Percentiles rank a stretch among this genome's conserved stretches.
phyloP scores from a whole-genome alignment of 2,797 vertebrate genomes.

The Syngnathus acus region DNA sequence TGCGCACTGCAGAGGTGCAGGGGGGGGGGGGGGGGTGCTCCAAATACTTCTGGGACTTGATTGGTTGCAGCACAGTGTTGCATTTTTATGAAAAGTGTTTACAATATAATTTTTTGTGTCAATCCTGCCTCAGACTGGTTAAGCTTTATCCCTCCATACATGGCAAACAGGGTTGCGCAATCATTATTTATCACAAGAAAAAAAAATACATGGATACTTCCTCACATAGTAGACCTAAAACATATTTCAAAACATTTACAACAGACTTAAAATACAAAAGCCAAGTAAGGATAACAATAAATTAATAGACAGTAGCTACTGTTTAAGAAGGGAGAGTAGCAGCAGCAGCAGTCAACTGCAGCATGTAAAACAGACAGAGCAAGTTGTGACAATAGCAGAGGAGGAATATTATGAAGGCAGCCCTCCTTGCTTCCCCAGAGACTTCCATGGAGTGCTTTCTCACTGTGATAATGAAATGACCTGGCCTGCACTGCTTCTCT shows the following conservation, averaged over 20 bases:
- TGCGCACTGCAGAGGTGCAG: conserved; percentile 18
- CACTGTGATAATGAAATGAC: conserved; percentile 71
- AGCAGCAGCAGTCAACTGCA: conserved; percentile 24
- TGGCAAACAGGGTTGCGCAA: neutral
- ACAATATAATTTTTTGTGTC: neutral
- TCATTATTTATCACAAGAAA: neutral
- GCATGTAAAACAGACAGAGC: conserved; percentile 54
- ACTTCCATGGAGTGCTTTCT: conserved; percentile 64
- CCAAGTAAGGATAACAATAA: neutral
- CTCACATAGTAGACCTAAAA: too few species aligned
- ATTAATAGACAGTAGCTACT: conserved; percentile 8
- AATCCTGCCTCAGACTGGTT: neutral
- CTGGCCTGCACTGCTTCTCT: conserved; percentile 52
- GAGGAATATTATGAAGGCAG: conserved; percentile 54
- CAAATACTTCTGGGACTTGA: conserved; percentile 25
- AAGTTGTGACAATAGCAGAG: conserved; percentile 51
- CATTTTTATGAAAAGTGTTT: neutral
- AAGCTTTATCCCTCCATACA: conserved; percentile 30
- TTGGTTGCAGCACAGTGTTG: neutral
- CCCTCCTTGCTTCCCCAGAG: conserved; percentile 54
- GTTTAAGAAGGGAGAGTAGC: conserved; percentile 23
- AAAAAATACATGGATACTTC: too few species aligned
- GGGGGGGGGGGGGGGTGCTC: conserved; percentile 4
- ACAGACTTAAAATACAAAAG: too few species aligned
- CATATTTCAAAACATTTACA: too few species aligned